Base-by-base conservation (phyloP, 1,140 invertebrate genomes). In the Leptopilina boulardi region DNA sequence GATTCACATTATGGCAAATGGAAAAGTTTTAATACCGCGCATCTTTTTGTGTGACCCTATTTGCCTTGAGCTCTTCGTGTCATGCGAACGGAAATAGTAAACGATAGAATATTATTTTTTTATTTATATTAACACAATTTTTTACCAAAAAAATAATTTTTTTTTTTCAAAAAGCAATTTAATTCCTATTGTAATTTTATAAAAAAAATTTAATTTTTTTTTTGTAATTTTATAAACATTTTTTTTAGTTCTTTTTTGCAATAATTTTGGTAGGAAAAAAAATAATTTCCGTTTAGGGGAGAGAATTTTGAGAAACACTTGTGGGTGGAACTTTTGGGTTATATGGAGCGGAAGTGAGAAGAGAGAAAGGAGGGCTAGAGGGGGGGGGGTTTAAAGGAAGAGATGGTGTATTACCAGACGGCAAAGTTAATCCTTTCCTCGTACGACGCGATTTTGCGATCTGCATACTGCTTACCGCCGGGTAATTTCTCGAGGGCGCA, bases 401-500 rank as follows among this genome's bases (percentile, higher is more conserved):
- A 30, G 56, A 26, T 30, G 21, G 23, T 66, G 56, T 66, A 66
- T 66, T 66, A 66, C 56, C 21, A 59, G 54, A 26, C 54, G 54
- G 54, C 54, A 42, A 74, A 79, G 81, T 82, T 87, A 87, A 87
- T 87, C 85, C 86, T 79, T 80, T 82, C 23, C 56, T 79, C 85
- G 85, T 87, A 85, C 80, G 86, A 82, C 80, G 83, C 82, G 83
- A 86, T 87, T 86, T 82, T 81, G 84, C 81, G 84, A 87, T 87
- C 85, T 87, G 86, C 86, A 87, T 87, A 87, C 84, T 85, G 84
- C 86, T 87, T 86, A 86, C 81, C 81, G 47, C n/a, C 44, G 73
- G 82, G 82, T 84, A 87, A 85, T 85, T 84, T 86, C 81, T 75
- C 76, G 71, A 78, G 80, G 84, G 78, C 79, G 81, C 80, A 82